Conservation (phyloP, 1,140 invertebrate species). For the Diorhabda sublineata region DNA sequence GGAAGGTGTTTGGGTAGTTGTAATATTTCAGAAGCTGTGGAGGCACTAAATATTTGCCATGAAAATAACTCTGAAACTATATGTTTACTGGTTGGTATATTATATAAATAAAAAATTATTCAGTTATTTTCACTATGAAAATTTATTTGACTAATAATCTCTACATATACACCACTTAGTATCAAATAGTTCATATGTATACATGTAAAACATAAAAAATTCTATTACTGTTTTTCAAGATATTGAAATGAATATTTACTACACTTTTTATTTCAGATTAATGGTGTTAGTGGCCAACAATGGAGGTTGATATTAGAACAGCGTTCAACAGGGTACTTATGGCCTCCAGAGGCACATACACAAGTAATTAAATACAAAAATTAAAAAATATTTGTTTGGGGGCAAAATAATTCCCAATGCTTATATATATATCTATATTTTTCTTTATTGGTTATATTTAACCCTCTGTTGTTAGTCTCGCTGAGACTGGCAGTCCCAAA, state of each 20-base stretch:
- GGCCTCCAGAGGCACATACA: constrained; percentile 51
- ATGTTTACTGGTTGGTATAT: constrained; percentile 58
- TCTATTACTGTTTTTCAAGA: too few relatives aligned
- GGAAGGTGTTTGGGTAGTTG: constrained; percentile 63
- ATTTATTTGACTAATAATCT: too few relatives aligned
- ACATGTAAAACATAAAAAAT: too few relatives aligned
- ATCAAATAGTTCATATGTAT: constrained; percentile 9
- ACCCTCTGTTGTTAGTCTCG: neutral
- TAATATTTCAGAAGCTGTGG: constrained; percentile 58
- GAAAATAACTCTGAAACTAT: constrained; percentile 65
- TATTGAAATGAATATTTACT: too few relatives aligned
- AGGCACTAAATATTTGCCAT: constrained; percentile 59
- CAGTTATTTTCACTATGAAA: too few relatives aligned
- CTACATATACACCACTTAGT: too few relatives aligned
- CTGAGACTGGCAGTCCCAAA: neutral
- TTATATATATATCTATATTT: too few relatives aligned
- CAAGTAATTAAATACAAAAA: constrained; percentile 9
- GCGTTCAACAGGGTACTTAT: constrained; percentile 55
- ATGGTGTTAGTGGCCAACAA: constrained; percentile 58
- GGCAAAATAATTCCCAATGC: too few relatives aligned
- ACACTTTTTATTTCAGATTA: constrained; percentile 54
- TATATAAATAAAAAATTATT: neutral
- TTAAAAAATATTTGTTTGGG: too few relatives aligned
- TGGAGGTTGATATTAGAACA: constrained; percentile 64
- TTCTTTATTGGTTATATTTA: too few relatives aligned